Conservation (phyloP, 2,888 invertebrate species). For the Pomacea canaliculata region DNA sequence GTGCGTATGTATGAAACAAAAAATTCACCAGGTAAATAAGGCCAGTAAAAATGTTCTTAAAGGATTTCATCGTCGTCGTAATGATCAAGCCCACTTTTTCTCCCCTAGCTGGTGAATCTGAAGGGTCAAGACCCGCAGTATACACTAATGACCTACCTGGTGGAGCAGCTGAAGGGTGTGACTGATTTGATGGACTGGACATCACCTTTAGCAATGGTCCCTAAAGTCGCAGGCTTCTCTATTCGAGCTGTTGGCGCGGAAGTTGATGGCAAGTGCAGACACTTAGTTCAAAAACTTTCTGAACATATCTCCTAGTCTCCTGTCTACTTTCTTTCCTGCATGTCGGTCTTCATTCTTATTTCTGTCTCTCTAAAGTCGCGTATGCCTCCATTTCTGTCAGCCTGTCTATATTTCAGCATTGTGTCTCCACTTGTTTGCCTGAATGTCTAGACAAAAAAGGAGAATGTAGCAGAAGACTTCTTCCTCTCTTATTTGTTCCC, state of each 20-base stretch:
- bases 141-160: constrained; percentile 46
- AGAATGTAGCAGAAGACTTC: not conserved
- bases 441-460: not conserved
- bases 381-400: not conserved
- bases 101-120: constrained; percentile 44
- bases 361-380: not conserved
- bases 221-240: constrained; percentile 45
- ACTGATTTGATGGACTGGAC: constrained; percentile 47
- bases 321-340: not conserved
- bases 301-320: not conserved
- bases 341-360: not conserved
- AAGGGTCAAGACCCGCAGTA: constrained; percentile 46
- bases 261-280: constrained; percentile 43
- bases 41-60: no score
- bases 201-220: constrained; percentile 38
- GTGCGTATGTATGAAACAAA: not conserved
- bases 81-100: no score
- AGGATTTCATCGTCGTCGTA: not conserved
- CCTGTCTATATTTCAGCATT: not conserved
- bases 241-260: constrained; percentile 50
- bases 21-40: no score
- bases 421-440: not conserved
- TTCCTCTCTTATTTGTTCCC: not conserved
- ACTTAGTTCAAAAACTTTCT: not conserved
- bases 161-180: constrained; percentile 44